phyloP scores from a whole-genome alignment of 2,113 vertebrate genomes.

The Pteruthius melanotis region DNA sequence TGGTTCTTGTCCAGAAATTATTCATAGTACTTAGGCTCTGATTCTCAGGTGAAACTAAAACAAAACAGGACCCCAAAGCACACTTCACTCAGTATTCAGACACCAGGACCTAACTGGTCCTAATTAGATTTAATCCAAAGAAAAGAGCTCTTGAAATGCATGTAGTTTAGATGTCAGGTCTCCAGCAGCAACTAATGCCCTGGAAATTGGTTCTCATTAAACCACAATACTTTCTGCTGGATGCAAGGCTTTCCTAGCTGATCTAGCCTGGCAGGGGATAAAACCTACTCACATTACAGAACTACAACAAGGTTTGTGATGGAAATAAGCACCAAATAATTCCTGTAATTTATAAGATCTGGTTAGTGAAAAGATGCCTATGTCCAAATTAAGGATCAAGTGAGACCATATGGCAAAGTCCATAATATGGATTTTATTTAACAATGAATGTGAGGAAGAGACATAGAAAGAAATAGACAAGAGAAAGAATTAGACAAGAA shows the following conservation, averaged over 20 bases:
- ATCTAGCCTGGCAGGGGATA: background rate
- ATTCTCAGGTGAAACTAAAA: background rate
- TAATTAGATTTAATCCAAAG: background rate
- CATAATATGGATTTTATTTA: fast-evolving
- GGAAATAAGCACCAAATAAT: background rate
- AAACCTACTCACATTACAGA: background rate
- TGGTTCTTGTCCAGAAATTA: background rate
- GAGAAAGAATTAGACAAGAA: background rate
- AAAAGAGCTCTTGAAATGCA: background rate
- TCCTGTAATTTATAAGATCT: background rate
- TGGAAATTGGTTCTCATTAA: background rate
- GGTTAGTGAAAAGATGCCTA: background rate
- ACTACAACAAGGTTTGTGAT: background rate
- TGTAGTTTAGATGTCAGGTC: background rate
- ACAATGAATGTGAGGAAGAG: background rate
- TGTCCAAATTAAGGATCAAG: background rate
- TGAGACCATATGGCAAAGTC: background rate
- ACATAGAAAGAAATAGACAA: background rate
- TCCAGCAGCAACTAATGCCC: background rate
- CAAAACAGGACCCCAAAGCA: background rate
- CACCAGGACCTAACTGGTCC: background rate
- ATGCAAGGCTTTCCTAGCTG: background rate
- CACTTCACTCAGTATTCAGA: background rate
- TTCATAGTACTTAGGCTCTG: background rate
- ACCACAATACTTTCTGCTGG: background rate